Evolutionary conservation across 2,888 invertebrate genomes (phyloP).

Genomic region (Fragum fragum): DNA sequence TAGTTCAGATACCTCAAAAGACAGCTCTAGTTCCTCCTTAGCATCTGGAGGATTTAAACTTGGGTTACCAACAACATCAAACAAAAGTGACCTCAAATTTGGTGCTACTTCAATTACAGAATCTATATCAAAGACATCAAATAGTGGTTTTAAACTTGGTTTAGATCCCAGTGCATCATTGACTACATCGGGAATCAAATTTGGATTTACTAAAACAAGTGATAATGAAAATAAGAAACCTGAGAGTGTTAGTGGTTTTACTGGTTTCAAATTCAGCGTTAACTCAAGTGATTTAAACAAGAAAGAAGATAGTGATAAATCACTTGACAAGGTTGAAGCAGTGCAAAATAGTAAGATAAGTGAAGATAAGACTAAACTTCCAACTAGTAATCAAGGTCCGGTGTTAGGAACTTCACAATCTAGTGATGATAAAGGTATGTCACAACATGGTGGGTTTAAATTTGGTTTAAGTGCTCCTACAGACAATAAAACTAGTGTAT

Average conservation of each 20-base stretch:
- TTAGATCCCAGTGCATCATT: not conserved
- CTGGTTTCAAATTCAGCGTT: slow-evolving; percentile 33
- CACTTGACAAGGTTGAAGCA: slow-evolving; percentile 1
- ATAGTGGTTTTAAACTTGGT: slow-evolving; percentile 45
- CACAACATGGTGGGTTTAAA: slow-evolving; percentile 43
- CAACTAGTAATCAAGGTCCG: slow-evolving; percentile 5
- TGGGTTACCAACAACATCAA: slow-evolving; percentile 20
- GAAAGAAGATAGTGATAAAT: slow-evolving; percentile 11
- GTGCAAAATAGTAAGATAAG: not conserved
- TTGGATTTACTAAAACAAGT: slow-evolving; percentile 26
- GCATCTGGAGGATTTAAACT: slow-evolving; percentile 33
- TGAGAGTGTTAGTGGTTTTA: not conserved
- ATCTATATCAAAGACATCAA: not conserved
- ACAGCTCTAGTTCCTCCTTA: slow-evolving; percentile 9
- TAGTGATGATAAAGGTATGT: not conserved
- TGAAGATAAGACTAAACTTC: not conserved
- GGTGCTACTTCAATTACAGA: slow-evolving; percentile 24
- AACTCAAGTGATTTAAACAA: slow-evolving; percentile 19
- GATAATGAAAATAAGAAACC: slow-evolving; percentile 14
- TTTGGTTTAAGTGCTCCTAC: slow-evolving; percentile 34
- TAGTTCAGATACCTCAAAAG: slow-evolving; percentile 23
- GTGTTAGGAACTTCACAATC: slow-evolving; percentile 13
- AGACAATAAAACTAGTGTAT: slow-evolving; percentile 20
- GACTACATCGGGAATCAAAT: slow-evolving; percentile 51
- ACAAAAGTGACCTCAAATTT: slow-evolving; percentile 39